Conservation (phyloP, 2,888 invertebrate species). For the Podotricha telesiphe region DNA sequence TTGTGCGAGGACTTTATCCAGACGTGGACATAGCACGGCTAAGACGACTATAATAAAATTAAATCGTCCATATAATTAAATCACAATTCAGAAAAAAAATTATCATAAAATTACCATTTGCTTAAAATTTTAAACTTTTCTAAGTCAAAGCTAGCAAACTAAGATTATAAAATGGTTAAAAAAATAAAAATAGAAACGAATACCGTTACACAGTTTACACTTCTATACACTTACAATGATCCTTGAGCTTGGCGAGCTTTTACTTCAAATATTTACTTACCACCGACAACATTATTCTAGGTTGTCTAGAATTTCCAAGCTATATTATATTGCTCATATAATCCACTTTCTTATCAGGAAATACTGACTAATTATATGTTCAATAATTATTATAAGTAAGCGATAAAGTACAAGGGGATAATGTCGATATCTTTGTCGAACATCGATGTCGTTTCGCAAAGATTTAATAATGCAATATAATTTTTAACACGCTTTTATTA, state of each 20-base stretch:
- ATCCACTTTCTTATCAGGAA: constrained; percentile 27
- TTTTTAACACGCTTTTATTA: too few species aligned
- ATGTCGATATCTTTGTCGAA: too few species aligned
- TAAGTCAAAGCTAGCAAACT: too few species aligned
- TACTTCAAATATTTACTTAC: constrained; percentile 13
- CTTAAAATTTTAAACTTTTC: background rate
- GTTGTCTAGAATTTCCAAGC: background rate
- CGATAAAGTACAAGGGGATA: constrained; percentile 11
- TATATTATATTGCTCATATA: constrained; percentile 7
- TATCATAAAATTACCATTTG: background rate
- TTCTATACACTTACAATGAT: constrained; percentile 2
- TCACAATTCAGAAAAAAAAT: too few species aligned
- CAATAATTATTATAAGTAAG: constrained; percentile 1
- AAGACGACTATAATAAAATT: too few species aligned
- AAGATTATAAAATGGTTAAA: background rate
- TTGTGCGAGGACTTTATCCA: too few species aligned
- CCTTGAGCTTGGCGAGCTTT: constrained; percentile 20
- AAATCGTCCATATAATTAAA: too few species aligned
- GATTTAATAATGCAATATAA: background rate
- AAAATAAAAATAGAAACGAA: background rate
- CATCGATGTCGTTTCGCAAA: background rate
- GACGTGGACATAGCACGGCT: too few species aligned
- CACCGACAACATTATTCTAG: constrained; percentile 8
- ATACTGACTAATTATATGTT: constrained; percentile 19
- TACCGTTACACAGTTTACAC: background rate